phyloP scores from a whole-genome alignment of 1,140 invertebrate species.

The Pectinophora gossypiella region DNA sequence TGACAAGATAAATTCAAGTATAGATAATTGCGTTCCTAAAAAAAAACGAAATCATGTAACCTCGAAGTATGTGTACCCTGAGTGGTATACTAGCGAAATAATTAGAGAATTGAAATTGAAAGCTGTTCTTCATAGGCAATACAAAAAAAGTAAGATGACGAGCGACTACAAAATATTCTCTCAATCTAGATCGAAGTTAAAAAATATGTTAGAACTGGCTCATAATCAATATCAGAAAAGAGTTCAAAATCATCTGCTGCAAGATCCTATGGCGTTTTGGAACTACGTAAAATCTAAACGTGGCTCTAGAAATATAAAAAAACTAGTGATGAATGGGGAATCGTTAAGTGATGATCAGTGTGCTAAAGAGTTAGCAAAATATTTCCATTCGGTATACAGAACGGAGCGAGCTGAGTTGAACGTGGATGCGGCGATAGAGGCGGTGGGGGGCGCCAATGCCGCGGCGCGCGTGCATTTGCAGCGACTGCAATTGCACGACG shows the following conservation, averaged over 20 bases:
- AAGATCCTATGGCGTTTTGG: no score
- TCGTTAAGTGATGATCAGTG: no score
- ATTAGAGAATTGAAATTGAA: background rate
- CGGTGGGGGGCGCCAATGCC: no score
- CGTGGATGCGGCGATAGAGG: no score
- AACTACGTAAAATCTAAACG: no score
- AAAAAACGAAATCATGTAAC: background rate
- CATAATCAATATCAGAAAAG: background rate
- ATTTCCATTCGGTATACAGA: no score
- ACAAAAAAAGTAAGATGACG: background rate
- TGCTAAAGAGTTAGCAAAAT: no score
- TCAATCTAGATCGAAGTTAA: background rate
- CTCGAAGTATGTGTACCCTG: background rate
- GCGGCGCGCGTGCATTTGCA: no score
- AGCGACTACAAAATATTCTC: background rate
- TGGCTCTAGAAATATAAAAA: no score
- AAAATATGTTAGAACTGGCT: background rate
- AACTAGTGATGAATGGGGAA: no score
- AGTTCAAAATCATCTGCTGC: background rate
- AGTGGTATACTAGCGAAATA: conserved; percentile 2
- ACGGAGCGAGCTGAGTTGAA: no score
- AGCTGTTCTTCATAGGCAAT: background rate
- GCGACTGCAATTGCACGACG: no score
- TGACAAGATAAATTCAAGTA: background rate
- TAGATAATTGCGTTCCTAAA: background rate